phyloP scores from a whole-genome alignment of 2,113 vertebrate species.

The Microcebus jonahi region DNA sequence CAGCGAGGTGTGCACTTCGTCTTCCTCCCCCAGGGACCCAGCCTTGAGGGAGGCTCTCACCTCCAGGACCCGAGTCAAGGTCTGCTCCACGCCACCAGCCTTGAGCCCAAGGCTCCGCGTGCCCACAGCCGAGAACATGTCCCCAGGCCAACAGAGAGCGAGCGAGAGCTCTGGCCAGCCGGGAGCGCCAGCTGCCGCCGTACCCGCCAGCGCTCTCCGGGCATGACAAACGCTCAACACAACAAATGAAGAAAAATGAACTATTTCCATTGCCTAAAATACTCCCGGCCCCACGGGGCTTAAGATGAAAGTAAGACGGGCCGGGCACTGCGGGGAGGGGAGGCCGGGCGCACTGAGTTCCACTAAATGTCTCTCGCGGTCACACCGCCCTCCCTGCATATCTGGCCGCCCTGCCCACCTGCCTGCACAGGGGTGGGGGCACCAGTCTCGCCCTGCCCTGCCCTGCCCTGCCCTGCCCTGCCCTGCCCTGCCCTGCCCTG shows the following conservation, averaged over 20 bases:
- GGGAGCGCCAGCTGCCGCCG: neutral
- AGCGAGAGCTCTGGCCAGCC: neutral
- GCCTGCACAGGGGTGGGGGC: too few species aligned
- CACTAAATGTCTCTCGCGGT: fast-evolving
- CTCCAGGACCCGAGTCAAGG: neutral
- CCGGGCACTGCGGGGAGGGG: neutral
- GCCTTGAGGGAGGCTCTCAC: neutral
- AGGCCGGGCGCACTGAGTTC: neutral
- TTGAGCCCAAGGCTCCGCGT: fast-evolving
- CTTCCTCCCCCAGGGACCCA: neutral
- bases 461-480: too few species aligned
- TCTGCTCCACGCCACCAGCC: neutral
- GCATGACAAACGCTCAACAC: neutral
- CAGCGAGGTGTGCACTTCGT: fast-evolving
- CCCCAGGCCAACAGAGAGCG: neutral
- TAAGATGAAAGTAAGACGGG: neutral
- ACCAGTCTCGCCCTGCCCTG: too few species aligned
- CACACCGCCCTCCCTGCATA: neutral
- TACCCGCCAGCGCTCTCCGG: constrained; percentile 66
- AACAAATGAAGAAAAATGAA: constrained; percentile 54
- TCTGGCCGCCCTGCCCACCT: too few species aligned
- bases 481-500: too few species aligned
- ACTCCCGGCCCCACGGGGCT: neutral
- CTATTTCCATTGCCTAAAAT: neutral
- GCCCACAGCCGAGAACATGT: neutral